Base-by-base conservation (phyloP, 2,797 vertebrate genomes). In the Enteromius unitaeniatus region DNA sequence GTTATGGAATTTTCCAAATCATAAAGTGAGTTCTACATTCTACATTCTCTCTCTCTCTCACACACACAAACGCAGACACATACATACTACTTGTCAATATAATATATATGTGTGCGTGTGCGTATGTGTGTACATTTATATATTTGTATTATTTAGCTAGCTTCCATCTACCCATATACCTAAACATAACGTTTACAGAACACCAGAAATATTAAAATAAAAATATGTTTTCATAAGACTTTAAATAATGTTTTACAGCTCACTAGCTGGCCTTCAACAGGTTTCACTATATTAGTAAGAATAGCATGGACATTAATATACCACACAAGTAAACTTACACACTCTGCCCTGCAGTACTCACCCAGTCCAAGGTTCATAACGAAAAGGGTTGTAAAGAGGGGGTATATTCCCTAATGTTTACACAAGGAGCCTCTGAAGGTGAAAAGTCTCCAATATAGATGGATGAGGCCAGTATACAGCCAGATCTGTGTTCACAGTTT, bases 1-100 rank as follows among this genome's bases (percentile, higher is more conserved):
- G 45, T 55, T 84, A 76, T 80, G 72, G 82, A 86, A 64, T 75
- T 86, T 84, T 84, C 72, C 82, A 72, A 81, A 49, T 28, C 11
- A 72, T 77, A 37, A 45, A 55, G 51, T 60, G 45, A 79, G 17
- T 34, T 31, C 60, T 79, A 17, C 31, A 21, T 34, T 31, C 60
- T 79, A 17, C 31, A 21, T 2, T 49, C 15, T 31, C 23, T 49
- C 40, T 64, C 15, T 40, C 21, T 69, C 14, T 77, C 21, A 19
- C 26, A 28, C 23, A 40, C 34, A 40, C 53, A 58, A 8, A 77
- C n/a, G 26, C 34, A 78, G 5, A 64, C 40, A 78, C 23, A 55
- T 8, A 58, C 10, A n/a, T 4, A 3, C 10, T 23, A 58, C 9
- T 55, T n/a, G 53, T 58, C 53, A 55, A 55, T 55, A 55, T 55